Base-by-base conservation (phyloP, 2,888 invertebrate genomes). In the Lottia gigantea region DNA sequence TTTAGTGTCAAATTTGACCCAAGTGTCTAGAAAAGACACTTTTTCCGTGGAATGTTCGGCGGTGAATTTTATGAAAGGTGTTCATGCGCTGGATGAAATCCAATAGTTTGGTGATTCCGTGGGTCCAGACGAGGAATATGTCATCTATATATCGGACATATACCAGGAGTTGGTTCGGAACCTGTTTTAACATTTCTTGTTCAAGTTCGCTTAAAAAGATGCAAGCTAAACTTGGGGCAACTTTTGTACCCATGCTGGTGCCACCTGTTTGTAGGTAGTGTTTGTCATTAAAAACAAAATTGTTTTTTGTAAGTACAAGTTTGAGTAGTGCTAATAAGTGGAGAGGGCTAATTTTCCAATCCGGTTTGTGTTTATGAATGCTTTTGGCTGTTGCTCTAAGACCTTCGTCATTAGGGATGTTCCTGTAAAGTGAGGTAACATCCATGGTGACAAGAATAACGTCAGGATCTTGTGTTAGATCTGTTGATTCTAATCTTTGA, bases 171-270 rank as follows among this genome's bases (percentile, higher is more conserved):
- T 63, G 31, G 8, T 66, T 16, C 3, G 67, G 64, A 12, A 55
- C 46, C 1, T 55, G 49, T 8, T 23, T 12, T 23, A 76, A 65
- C 8, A 70, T 26, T n/a, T 65, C 19, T 47, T 64, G 16, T 67
- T 76, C 75, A 19, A 73, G 46, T n/a, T 71, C 14, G 14, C 72
- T 71, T 74, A 74, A 72, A 46, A 75, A 76, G 14, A 76, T 64
- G 46, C 68, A 70, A 19, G 72, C 72, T 66, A 73, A 74, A 0
- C 68, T 63, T 12, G 71, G 74, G 7, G 76, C 74, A 66, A 74
- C 68, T 66, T 62, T 67, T 23, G 68, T 75, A 3, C 75, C 78
- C 78, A 75, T 75, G 40, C 72, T 71, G 8, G 75, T 75, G 14
- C 71, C 76, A 46, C 45, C 23, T 19, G 63, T 64, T 68, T 76